Base-by-base conservation (phyloP, 2,888 invertebrate genomes). In the Bruchidius siliquastri region DNA sequence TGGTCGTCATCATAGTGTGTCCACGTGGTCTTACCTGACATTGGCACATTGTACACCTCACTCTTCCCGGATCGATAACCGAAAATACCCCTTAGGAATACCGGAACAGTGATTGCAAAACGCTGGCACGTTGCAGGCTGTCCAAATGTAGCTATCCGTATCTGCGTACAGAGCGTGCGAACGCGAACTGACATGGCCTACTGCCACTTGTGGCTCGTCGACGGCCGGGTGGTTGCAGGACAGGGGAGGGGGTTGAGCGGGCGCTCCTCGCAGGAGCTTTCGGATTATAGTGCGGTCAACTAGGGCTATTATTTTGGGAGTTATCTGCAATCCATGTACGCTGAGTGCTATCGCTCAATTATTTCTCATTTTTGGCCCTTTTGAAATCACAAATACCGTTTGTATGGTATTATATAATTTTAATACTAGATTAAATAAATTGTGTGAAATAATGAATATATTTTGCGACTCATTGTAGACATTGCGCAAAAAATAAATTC, bases 141-240 rank as follows among this genome's bases (percentile, higher is more conserved):
- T 4, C 18, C 18, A 49, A 18, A 49, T 49, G 49, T 8, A 49
- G 49, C 49, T 49, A 49, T 49, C 49, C 49, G 49, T 49, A 49
- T 49, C 49, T 49, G 49, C 49, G 49, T 13, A 49, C 18, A 49
- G 49, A 49, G 49, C 49, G 49, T 49, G 49, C 49, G 49, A 18
- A 49, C 49, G 49, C 49, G 49, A 49, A 49, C 49, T 49, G 79
- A 81, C 81, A 81, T 80, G 82, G 80, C 79, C 79, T 78, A 79
- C 81, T 80, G 77, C 81, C 82, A 82, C 82, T 82, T 82, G 82
- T 82, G 79, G 82, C 80, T 79, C 80, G 77, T 22, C 72, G 32
- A 49, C 73, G 73, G 32, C 71, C 32, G 68, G 69, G 71, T n/a
- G 70, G 73, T 71, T 71, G 73, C 68, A 72, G 71, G 1, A 8